These are phyloP conservation scores for Hecatera dysodea DNA, from an alignment of 2,888 invertebrate species.

Conservation along the genomic window DNA sequence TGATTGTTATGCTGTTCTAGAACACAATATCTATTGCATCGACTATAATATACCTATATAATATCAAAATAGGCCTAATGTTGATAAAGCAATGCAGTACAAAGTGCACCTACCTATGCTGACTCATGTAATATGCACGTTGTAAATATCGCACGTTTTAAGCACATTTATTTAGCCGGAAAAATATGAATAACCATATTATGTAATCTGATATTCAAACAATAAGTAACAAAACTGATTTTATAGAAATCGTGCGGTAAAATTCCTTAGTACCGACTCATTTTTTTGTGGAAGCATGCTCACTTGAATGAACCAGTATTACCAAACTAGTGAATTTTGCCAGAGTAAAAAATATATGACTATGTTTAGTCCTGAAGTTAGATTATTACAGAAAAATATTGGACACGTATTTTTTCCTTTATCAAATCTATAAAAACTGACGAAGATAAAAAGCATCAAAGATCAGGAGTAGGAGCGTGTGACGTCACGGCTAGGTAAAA, in stretches of 20 bases:
- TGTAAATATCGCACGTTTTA: slow-evolving; percentile 17
- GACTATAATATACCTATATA: not conserved
- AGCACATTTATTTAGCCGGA: slow-evolving; percentile 13
- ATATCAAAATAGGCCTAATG: not conserved
- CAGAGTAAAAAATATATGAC: too few relatives aligned
- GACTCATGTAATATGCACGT: slow-evolving; percentile 41
- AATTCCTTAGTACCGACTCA: slow-evolving; percentile 37
- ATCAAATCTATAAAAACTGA: too few relatives aligned
- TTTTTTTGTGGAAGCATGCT: slow-evolving; percentile 5
- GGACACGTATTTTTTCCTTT: too few relatives aligned
- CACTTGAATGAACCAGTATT: not conserved
- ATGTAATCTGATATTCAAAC: slow-evolving; percentile 11
- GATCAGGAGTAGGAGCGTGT: too few relatives aligned
- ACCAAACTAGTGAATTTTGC: too few relatives aligned
- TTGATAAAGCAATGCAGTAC: slow-evolving; percentile 2
- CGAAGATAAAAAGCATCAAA: too few relatives aligned
- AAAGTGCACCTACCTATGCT: slow-evolving; percentile 28
- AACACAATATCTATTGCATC: slow-evolving; percentile 11
- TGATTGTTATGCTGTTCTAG: not conserved
- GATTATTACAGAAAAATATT: too few relatives aligned
- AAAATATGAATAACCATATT: slow-evolving; percentile 44
- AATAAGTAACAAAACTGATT: slow-evolving; percentile 27
- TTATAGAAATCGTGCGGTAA: slow-evolving; percentile 32
- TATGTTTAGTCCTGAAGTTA: too few relatives aligned
- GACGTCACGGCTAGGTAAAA: too few relatives aligned